Evolutionary conservation across 2,797 vertebrate species (phyloP).

Genomic region (Chiloscyllium punctatum): DNA sequence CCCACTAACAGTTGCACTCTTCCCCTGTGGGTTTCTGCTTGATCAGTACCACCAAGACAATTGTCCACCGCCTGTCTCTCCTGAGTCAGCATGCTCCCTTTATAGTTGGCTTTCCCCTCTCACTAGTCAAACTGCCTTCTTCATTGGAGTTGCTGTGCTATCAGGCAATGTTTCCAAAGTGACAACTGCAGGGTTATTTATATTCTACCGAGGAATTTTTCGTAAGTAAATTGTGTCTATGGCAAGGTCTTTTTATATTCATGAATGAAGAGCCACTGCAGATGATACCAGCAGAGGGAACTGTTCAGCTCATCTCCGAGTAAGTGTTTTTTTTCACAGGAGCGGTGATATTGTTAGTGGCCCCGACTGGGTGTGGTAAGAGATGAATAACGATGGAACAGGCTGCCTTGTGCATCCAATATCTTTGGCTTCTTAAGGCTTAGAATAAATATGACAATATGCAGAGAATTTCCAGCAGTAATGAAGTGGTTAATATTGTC

Average conservation of each 20-base stretch:
- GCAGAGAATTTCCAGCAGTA: background rate
- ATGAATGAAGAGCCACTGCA: background rate
- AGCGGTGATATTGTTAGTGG: background rate
- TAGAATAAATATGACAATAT: too few relatives aligned
- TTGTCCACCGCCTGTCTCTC: background rate
- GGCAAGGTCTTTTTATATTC: background rate
- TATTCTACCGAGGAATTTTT: background rate
- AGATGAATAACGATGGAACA: background rate
- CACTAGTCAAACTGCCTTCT: background rate
- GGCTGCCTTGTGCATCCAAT: background rate
- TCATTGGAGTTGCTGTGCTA: background rate
- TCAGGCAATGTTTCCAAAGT: background rate
- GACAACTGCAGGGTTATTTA: background rate
- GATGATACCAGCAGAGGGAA: slow-evolving; percentile 27
- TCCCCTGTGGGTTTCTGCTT: background rate
- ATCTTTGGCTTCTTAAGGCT: background rate
- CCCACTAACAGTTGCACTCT: background rate
- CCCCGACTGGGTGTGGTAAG: slow-evolving; percentile 5
- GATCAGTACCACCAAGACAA: background rate
- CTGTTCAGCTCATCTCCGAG: background rate
- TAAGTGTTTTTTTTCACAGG: background rate
- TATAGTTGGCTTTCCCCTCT: background rate
- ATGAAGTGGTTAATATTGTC: background rate
- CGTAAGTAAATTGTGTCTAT: background rate
- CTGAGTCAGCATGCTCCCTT: background rate